Evolutionary conservation across 2,888 invertebrate species (phyloP), one percentile per base, ranked within the genome.

Genomic region (Seladonia tumulorum): DNA sequence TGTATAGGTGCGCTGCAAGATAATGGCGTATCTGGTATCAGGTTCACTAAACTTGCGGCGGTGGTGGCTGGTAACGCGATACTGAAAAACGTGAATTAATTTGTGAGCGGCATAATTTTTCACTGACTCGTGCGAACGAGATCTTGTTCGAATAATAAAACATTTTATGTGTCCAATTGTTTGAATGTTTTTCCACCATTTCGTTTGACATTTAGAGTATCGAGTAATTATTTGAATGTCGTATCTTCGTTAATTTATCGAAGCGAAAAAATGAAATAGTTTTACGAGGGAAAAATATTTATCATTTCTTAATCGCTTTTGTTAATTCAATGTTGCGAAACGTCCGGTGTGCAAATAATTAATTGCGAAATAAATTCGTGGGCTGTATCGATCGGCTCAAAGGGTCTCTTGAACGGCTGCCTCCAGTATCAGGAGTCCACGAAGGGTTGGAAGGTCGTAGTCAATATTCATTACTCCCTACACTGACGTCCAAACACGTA

Each of bases 341-440:
- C 39, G n/a, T 42, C 42, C 42, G 5, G 0, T n/a, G n/a, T 42
- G n/a, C 5, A n/a, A 70, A n/a, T 35, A 29, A 68, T 68, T 66
- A 29, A 68, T 39, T 57, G 16, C 5, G 45, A 18, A 81, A 22
- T 22, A 57, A 49, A 60, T 73, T 29, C 47, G 79, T 29, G 22
- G 45, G 45, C 71, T 81, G 86, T 86, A 78, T 85, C 66, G 72
- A 85, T 70, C 70, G 42, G 70, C 73, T 76, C 68, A 70, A 85
- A 81, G 57, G 82, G 63, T 88, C 72, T 72, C 79, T 53, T 68
- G 80, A 68, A 77, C 71, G 68, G 49, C 76, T 70, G 72, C 76
- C 79, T 60, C 68, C 49, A 76, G 89, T 91, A 90, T 74, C 88
- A 90, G 90, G 90, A 90, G 91, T 90, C 25, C 87, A 90, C 82